Conservation (phyloP, 2,797 vertebrate genomes). For the Coccyzus lansbergi region DNA sequence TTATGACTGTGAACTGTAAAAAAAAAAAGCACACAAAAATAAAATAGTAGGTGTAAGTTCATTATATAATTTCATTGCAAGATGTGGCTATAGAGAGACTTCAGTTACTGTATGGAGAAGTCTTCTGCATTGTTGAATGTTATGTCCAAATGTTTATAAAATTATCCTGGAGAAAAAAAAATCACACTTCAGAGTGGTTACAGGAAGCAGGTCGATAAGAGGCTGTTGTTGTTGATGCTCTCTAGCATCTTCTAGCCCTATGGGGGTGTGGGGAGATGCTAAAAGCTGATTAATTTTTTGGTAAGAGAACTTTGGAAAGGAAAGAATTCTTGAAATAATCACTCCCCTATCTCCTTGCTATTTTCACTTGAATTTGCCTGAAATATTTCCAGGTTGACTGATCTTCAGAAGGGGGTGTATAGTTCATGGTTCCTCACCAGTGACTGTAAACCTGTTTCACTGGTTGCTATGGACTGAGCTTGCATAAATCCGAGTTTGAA, state of each 20-base stretch:
- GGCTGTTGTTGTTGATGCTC: neutral
- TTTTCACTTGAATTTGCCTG: neutral
- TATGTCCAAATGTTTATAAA: neutral
- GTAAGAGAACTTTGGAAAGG: neutral
- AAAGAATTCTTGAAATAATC: neutral
- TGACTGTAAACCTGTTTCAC: neutral
- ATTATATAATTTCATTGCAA: slow-evolving; percentile 1
- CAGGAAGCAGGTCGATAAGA: neutral
- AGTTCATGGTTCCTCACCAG: neutral
- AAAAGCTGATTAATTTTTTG: neutral
- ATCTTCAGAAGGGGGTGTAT: neutral
- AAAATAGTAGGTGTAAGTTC: neutral
- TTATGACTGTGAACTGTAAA: neutral
- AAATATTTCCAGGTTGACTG: neutral
- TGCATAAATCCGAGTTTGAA: neutral
- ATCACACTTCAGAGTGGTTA: neutral
- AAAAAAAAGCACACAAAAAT: slow-evolving; percentile 22
- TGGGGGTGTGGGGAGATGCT: neutral
- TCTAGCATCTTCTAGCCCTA: neutral
- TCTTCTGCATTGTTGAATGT: neutral
- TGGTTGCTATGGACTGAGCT: neutral
- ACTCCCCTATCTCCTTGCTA: neutral
- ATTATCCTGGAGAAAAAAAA: neutral
- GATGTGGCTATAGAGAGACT: neutral
- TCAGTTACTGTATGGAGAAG: neutral